Evolutionary conservation across 30 jellyfish, hydroid and myxozoan species (phyloP), one percentile per base, ranked within the genome.

Genomic region (Calvadosia cruxmelitensis): DNA sequence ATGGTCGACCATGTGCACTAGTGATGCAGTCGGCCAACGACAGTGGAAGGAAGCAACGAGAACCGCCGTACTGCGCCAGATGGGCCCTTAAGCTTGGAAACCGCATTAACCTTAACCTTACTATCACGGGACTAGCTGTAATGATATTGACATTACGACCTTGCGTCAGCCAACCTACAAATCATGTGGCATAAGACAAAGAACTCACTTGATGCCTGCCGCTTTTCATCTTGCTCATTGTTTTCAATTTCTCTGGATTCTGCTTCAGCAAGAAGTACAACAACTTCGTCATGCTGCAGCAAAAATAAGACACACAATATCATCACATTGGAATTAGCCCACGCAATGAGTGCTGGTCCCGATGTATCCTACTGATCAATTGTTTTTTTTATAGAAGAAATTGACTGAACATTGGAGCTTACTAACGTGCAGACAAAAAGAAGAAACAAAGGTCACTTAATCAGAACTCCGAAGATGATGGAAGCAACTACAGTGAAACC

Each of bases 211-310:
- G 0, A 69, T 26, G 27, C 64, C 63, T 76, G 80, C 25, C 23
- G 7, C 36, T 28, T 53, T 24, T 42, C 69, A 7, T 31, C n/a
- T 33, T 27, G n/a, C n/a, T 27, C 33, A 26, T 66, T 51, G 5
- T 69, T 15, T 1, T 67, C 27, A 16, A 52, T 33, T 29, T 69
- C 82, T 3, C 48, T 75, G 1, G 66, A 65, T 25, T 72, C 80
- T 34, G 73, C 74, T 31, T 68, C 91, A 26, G 91, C 91, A 25
- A 78, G 52, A 3, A 78, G 48, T n/a, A 63, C 91, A 13, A 68
- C 69, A 16, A 78, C 91, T 0, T 78, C 91, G 33, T 78, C 82
- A 28, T 68, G 82, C 91, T 78, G 29, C 27, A 68, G 15, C 10
- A 10, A 20, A 10, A 42, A 42, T 42, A 42, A 42, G 20, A 42